phyloP scores from a whole-genome alignment of 2,888 invertebrate genomes.

The Lasioglossum malachurum region DNA sequence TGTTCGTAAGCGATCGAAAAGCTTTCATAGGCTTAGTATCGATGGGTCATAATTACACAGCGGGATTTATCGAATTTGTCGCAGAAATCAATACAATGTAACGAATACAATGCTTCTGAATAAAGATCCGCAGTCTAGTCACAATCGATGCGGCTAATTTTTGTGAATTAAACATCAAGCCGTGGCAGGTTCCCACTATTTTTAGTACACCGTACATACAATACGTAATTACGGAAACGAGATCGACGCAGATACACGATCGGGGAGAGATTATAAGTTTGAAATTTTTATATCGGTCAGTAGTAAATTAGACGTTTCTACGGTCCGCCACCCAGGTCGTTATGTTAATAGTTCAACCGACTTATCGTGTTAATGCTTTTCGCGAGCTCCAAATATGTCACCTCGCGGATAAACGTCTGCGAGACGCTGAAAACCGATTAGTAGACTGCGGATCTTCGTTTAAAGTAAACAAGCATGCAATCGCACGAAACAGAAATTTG shows the following conservation, averaged over 20 bases:
- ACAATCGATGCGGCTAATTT: neutral
- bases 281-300: neutral
- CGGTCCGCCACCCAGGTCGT: neutral
- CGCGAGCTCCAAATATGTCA: neutral
- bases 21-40: too few relatives aligned
- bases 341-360: slow-evolving; percentile 14
- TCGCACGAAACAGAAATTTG: too few relatives aligned
- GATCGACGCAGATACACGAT: neutral
- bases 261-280: neutral
- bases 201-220: neutral
- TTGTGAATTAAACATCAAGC: neutral
- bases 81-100: too few relatives aligned
- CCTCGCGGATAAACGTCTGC: neutral
- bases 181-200: neutral
- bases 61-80: neutral
- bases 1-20: neutral
- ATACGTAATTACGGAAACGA: neutral
- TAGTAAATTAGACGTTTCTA: neutral
- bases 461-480: neutral
- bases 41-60: neutral
- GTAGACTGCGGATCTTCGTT: neutral
- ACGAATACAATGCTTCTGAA: neutral
- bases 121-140: neutral
- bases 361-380: neutral
- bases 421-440: neutral